A percentile compares a stretch with the other conserved stretches of the same genome.
phyloP scores from a whole-genome alignment of 2,113 vertebrate species.

The Narcine bancroftii region DNA sequence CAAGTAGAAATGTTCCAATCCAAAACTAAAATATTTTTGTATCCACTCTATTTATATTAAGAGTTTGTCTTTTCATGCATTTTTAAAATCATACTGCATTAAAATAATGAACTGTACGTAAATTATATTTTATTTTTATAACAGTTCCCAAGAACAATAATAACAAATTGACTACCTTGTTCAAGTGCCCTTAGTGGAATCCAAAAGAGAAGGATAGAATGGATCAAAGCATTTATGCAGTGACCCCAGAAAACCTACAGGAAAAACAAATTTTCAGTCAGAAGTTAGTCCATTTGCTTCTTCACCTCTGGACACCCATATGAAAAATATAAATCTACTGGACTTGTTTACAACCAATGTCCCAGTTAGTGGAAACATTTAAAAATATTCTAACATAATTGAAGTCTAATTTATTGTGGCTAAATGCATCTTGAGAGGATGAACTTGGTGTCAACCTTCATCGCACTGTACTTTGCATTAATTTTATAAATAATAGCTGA shows the following conservation, averaged over 20 bases:
- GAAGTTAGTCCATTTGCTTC: slow-evolving; percentile 44
- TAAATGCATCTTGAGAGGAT: slow-evolving; percentile 9
- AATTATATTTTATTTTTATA: background rate
- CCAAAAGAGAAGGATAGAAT: slow-evolving; percentile 98
- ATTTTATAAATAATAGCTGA: background rate
- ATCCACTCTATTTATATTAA: background rate
- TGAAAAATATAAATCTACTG: background rate
- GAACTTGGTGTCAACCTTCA: background rate
- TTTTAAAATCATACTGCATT: background rate
- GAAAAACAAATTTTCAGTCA: slow-evolving; percentile 58
- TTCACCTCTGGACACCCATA: too few species aligned
- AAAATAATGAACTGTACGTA: background rate
- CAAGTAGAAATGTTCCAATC: background rate
- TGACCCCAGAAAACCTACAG: slow-evolving; percentile 96
- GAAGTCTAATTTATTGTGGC: too few species aligned
- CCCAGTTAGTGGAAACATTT: background rate
- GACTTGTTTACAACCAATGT: background rate
- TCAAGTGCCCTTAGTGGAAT: slow-evolving; percentile 92
- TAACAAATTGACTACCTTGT: slow-evolving; percentile 70
- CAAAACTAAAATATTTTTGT: too few species aligned
- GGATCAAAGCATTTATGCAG: slow-evolving; percentile 97
- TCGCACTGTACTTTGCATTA: background rate
- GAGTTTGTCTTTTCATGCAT: background rate
- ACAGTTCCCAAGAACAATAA: slow-evolving; percentile 35
- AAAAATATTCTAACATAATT: background rate